Conservation (phyloP, 2,113 vertebrate genomes). For the Osmerus eperlanus region DNA sequence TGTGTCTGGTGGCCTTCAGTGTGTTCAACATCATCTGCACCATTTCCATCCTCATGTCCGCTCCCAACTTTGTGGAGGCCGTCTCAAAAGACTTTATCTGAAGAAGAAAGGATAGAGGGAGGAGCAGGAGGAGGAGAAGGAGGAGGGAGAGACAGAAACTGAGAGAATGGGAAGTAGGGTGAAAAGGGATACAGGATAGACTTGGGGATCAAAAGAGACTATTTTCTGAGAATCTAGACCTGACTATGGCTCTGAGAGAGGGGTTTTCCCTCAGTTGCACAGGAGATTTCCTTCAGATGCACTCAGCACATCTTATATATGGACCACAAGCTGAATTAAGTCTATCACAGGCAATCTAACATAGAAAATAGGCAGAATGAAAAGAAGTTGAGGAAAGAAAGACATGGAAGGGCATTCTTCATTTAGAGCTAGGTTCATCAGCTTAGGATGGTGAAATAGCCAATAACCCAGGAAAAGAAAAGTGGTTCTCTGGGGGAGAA, state of each 20-base stretch:
- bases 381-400: conserved; percentile 26
- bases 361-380: conserved; percentile 9
- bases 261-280: too few species aligned
- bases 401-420: conserved; percentile 42
- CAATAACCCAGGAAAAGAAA: conserved; percentile 39
- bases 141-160: conserved; percentile 11
- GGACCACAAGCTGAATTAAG: too few species aligned
- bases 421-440: conserved; percentile 13
- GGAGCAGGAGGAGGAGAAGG: conserved; percentile 10
- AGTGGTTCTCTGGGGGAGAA: conserved; percentile 32
- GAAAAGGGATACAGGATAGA: conserved; percentile 14
- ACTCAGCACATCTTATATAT: background rate
- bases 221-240: background rate
- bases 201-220: background rate
- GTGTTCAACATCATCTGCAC: conserved; percentile 81
- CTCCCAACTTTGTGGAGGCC: conserved; percentile 77
- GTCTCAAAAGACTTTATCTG: conserved; percentile 79
- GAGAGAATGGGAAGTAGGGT: background rate
- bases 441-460: conserved; percentile 36
- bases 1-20: conserved; percentile 79
- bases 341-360: background rate
- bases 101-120: conserved; percentile 29
- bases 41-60: conserved; percentile 81
- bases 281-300: background rate
- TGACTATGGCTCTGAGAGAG: too few species aligned